Evolutionary conservation across 2,113 vertebrate species (phyloP).

Genomic region (Crotophaga sulcirostris): DNA sequence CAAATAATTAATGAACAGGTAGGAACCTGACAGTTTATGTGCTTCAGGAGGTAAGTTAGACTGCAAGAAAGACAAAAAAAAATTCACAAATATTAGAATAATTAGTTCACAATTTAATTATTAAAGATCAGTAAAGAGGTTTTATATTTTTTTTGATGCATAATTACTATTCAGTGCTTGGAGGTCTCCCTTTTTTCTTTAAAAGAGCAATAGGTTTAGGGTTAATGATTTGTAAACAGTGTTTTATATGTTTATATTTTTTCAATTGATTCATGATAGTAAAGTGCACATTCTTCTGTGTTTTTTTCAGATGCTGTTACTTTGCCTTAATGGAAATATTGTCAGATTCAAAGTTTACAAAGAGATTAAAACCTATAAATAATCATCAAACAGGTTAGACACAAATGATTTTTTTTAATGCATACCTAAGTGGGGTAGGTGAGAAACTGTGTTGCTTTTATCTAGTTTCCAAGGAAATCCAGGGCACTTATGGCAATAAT

Average conservation of each 20-base stretch:
- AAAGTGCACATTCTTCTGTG: not conserved
- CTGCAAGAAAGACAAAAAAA: not conserved
- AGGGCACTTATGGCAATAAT: not conserved
- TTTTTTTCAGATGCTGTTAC: not conserved
- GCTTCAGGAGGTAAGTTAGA: not conserved
- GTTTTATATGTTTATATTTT: not conserved
- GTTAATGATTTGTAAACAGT: not conserved
- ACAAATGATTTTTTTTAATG: not conserved
- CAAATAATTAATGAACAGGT: not conserved
- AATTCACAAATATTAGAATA: not conserved
- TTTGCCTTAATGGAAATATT: not conserved
- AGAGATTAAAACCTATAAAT: not conserved
- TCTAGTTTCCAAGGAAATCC: not conserved
- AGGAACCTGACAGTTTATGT: not conserved
- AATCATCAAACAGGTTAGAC: not conserved
- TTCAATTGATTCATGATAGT: not conserved
- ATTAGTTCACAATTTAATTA: not conserved
- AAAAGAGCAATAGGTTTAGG: not conserved
- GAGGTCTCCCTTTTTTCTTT: not conserved
- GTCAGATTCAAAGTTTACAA: not conserved
- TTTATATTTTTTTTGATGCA: not conserved
- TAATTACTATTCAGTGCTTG: not conserved
- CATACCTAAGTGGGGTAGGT: not conserved
- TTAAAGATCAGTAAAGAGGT: not conserved
- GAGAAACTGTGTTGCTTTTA: not conserved